Base-by-base conservation (phyloP, 37 sponge, comb jelly and placozoan species). In the Cliona cf. orientalis region DNA sequence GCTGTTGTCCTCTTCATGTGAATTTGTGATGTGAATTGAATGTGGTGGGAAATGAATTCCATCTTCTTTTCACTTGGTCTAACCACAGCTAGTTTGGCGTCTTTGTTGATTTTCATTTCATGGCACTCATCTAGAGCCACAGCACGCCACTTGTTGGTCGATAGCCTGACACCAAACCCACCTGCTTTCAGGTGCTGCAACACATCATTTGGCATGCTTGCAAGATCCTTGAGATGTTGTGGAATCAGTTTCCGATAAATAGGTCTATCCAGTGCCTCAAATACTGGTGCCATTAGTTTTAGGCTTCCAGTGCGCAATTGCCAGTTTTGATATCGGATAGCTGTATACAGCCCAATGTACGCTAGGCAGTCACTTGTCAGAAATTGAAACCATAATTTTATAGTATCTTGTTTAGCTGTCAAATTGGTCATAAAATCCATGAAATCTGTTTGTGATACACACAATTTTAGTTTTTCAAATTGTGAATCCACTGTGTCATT, bases 51-150 rank as follows among this genome's bases (percentile, higher is more conserved):
- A 14, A 76, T 17, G 33, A 36, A 59, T 3, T 76, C 63, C 77
- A 76, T 76, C 7, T 41, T 59, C 26, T 61, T 25, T 59, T 25
- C 37, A 55, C n/a, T 67, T 35, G 82, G 72, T 25, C 46, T 41
- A 1, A 49, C 31, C 29, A 81, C 62, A 3, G 72, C 71, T 6
- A 58, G 42, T 43, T 81, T 81, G 1, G 62, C 55, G 38, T 79
- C 80, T 31, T 67, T 65, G 57, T 79, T 78, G 23, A 78, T 78
- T 19, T 64, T 39, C 71, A 80, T 80, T 33, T 79, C 80, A 49
- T 79, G 80, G 40, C 59, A 32, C 36, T 81, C 82, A 41, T 81
- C 82, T 26, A 69, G 29, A 3, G 82, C 72, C 6, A 81, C 82
- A 57, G 35, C 42, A 59, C 60, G 60, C 60, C 71, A 81, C 23